Evolutionary conservation across 2,113 vertebrate genomes (phyloP).

Genomic region (Colaptes auratus): DNA sequence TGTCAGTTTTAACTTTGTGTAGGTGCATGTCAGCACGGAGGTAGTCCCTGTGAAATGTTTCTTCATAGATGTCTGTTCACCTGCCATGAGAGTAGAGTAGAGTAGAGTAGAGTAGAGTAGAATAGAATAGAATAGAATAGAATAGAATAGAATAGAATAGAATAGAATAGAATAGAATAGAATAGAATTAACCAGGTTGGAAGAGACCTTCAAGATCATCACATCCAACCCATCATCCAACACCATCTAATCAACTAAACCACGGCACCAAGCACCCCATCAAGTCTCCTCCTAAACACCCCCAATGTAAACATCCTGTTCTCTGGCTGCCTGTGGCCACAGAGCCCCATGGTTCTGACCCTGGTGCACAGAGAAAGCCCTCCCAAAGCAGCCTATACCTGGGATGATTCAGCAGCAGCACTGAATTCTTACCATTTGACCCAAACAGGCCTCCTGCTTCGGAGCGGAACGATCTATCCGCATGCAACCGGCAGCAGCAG

Average conservation of each 20-base stretch:
- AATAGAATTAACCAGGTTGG: too few species aligned
- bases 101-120: too few species aligned
- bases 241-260: too few species aligned
- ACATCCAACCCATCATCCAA: too few species aligned
- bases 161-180: too few species aligned
- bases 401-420: background rate
- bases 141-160: too few species aligned
- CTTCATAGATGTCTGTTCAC: background rate
- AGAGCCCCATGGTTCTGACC: background rate
- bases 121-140: too few species aligned
- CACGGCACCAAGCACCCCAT: too few species aligned
- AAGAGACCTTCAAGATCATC: too few species aligned
- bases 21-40: background rate
- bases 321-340: background rate
- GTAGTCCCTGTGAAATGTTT: background rate
- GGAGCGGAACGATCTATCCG: fast-evolving
- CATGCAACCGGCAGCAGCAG: background rate
- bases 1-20: background rate
- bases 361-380: background rate
- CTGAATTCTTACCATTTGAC: fast-evolving
- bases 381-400: background rate
- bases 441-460: background rate
- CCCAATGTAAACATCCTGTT: background rate
- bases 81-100: too few species aligned
- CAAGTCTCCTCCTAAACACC: too few species aligned